Evolutionary conservation across 2,888 invertebrate species (phyloP), one percentile per base, ranked within the genome.

Genomic region (Sphaerophoria rueppellii): DNA sequence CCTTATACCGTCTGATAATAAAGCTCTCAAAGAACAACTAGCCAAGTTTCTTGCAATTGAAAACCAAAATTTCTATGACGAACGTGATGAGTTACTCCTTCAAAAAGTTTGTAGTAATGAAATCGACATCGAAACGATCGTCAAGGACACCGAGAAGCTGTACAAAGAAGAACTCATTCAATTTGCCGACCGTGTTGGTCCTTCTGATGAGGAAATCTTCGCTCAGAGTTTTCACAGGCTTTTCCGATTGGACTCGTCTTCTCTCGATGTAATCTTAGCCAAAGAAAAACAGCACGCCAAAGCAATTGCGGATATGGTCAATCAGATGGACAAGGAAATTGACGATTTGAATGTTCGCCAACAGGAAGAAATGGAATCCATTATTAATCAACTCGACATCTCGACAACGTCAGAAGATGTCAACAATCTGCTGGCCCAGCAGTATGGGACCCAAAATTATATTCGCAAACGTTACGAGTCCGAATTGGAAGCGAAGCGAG

Each of bases 241-340:
- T 7, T 79, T 86, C 58, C 80, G 74, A 3, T 35, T 97, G 2
- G 97, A 97, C 91, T 97, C 97, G 0, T 96, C 96, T 0, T 97
- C 97, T 0, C 92, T 98, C 34, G 97, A 97, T 89, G 96, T 96
- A 0, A 96, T 98, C 89, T 93, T 98, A 24, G 96, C 96, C 89
- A 95, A 97, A 46, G 98, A 98, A 91, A 96, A 97, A 89, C 94
- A 95, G 12, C 97, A 97, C 91, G 97, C 98, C 0, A 94, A 95
- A 89, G 95, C 95, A 50, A 95, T 98, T 16, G 94, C 95, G 71
- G 95, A 95, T 88, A 94, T 96, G 89, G 93, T 95, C 58, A 93
- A 95, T 80, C 94, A 95, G 88, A 95, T 96, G 89, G 95, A 96
- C 90, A 94, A 94, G 43, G 95, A 96, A 90, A 94, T 96, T 32